These are phyloP conservation scores for Psammodynastes pulverulentus DNA, from an alignment of 2,113 vertebrate species.

Conservation along the genomic window DNA sequence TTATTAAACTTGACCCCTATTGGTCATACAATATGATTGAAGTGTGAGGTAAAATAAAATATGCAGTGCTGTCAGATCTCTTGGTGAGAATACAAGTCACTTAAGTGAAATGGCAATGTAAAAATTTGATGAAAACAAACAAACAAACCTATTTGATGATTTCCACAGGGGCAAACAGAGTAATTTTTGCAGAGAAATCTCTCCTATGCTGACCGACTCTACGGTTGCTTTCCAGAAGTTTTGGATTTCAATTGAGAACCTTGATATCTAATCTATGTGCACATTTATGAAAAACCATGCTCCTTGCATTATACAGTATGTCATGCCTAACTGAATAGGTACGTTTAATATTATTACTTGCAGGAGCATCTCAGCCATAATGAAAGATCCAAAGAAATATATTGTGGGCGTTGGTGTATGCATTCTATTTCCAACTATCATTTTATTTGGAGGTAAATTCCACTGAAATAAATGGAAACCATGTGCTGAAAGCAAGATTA, in stretches of 20 bases:
- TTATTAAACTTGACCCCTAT: not conserved
- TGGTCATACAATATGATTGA: not conserved
- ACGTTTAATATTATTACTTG: not conserved
- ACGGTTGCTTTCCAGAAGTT: not conserved
- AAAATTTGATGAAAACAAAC: not conserved
- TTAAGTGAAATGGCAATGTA: not conserved
- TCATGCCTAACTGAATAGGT: not conserved
- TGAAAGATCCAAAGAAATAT: not conserved
- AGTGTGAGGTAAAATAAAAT: slow-evolving; percentile 1
- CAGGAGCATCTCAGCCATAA: not conserved
- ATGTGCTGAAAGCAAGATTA: not conserved
- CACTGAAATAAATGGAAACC: not conserved
- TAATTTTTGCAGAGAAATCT: not conserved
- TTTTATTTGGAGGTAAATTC: not conserved
- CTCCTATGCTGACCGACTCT: not conserved
- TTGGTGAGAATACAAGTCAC: not conserved
- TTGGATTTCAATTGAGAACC: not conserved
- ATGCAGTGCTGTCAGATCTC: not conserved
- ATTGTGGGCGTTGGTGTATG: not conserved
- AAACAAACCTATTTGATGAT: not conserved
- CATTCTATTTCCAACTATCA: not conserved
- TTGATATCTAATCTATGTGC: not conserved
- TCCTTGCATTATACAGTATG: not conserved
- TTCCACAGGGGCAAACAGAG: not conserved
- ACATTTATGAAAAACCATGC: not conserved